Percentiles rank a stretch among this genome's conserved stretches.
Conservation (phyloP, 2,888 invertebrate genomes). For the Mythimna loreyi region DNA sequence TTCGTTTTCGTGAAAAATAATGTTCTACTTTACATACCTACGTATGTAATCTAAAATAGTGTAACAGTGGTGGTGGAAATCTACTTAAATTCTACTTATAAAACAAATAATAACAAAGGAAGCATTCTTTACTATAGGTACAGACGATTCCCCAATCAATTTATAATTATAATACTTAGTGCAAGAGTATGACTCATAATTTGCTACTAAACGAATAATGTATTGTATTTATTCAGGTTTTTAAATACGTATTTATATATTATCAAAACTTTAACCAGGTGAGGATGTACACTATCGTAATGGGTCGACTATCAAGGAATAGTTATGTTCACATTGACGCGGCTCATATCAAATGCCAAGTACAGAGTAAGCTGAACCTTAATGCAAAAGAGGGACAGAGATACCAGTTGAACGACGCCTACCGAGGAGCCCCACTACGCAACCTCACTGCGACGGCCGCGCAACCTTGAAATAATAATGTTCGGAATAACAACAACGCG, state of each 20-base stretch:
- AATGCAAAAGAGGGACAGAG: slow-evolving; percentile 88
- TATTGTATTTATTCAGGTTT: slow-evolving; percentile 73
- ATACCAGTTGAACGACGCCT: slow-evolving; percentile 88
- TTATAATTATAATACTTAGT: slow-evolving; percentile 64
- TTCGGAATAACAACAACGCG: slow-evolving; percentile 90
- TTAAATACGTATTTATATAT: slow-evolving; percentile 65
- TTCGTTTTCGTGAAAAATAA: slow-evolving; percentile 45
- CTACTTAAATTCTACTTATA: slow-evolving; percentile 59
- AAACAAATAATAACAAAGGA: slow-evolving; percentile 69
- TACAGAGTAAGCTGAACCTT: slow-evolving; percentile 85
- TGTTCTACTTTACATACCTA: slow-evolving; percentile 48
- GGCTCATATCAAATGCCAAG: slow-evolving; percentile 87
- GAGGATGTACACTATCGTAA: slow-evolving; percentile 75
- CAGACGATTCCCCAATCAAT: slow-evolving; percentile 66
- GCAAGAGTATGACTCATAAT: slow-evolving; percentile 76
- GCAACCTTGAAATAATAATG: slow-evolving; percentile 91
- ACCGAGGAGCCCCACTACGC: slow-evolving; percentile 90
- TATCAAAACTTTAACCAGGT: slow-evolving; percentile 75
- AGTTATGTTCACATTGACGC: slow-evolving; percentile 80
- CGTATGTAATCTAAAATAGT: slow-evolving; percentile 53
- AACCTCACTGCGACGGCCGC: slow-evolving; percentile 90
- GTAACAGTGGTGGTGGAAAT: slow-evolving; percentile 64
- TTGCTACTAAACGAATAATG: slow-evolving; percentile 66
- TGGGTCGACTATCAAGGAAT: slow-evolving; percentile 80
- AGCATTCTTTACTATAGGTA: slow-evolving; percentile 65